These are phyloP conservation scores for Acleris holmiana DNA, from an alignment of 2,888 invertebrate species.

Conservation along the genomic window DNA sequence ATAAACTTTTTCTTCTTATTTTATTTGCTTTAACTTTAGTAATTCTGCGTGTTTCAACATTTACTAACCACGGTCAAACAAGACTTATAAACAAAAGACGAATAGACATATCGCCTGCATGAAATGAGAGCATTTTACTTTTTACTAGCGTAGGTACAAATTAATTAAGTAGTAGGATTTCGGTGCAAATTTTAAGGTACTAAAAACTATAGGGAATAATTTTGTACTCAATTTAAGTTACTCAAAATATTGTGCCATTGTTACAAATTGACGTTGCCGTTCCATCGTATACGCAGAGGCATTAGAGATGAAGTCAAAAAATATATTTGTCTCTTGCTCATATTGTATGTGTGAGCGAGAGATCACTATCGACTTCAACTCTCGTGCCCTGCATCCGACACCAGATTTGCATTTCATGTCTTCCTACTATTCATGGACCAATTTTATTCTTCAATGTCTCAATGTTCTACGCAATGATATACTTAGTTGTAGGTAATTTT, in stretches of 20 bases:
- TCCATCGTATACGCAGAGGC: conserved; percentile 36
- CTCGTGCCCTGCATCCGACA: conserved; percentile 25
- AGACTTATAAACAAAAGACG: conserved; percentile 31
- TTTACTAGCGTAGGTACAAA: conserved; percentile 36
- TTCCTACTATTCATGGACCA: conserved; percentile 36
- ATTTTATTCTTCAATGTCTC: conserved; percentile 35
- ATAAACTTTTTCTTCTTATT: not conserved
- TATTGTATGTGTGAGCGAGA: not conserved
- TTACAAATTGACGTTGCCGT: conserved; percentile 44
- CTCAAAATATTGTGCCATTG: conserved; percentile 63
- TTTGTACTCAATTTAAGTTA: conserved; percentile 54
- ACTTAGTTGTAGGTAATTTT: conserved; percentile 43
- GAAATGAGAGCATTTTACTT: conserved; percentile 34
- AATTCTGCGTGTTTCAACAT: conserved; percentile 17
- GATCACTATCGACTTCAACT: not conserved
- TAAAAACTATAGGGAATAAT: conserved; percentile 45
- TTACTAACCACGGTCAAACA: conserved; percentile 13
- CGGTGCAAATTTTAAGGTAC: conserved; percentile 56
- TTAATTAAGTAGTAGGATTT: conserved; percentile 49
- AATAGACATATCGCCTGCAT: conserved; percentile 34
- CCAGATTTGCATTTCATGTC: conserved; percentile 52
- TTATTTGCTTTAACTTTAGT: conserved; percentile 2
- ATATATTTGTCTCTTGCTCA: too few relatives aligned
- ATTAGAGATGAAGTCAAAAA: too few relatives aligned
- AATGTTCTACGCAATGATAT: conserved; percentile 32